A percentile compares a stretch with the other conserved stretches of the same genome.
Conservation (phyloP, 2,888 invertebrate species). For the Acleris sparsana region DNA sequence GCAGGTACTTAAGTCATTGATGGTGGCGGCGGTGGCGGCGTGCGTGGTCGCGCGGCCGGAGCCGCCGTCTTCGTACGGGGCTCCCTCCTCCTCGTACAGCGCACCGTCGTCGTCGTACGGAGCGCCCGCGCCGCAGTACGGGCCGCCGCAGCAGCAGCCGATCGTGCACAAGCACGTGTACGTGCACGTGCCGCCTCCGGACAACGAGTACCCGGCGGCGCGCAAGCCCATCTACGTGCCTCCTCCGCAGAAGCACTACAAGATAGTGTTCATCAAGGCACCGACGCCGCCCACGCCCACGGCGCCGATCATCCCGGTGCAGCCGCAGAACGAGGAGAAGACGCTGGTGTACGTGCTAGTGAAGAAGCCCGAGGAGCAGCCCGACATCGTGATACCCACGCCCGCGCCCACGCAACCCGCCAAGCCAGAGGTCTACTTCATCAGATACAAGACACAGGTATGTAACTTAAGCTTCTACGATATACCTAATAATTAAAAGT, state of each 20-base stretch:
- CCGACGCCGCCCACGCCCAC: constrained; percentile 86
- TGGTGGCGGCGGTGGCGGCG: constrained; percentile 70
- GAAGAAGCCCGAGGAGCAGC: constrained; percentile 94
- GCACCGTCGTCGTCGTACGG: constrained; percentile 73
- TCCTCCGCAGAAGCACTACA: constrained; percentile 91
- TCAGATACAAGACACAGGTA: constrained; percentile 94
- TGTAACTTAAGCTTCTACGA: constrained; percentile 38
- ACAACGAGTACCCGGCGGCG: constrained; percentile 89
- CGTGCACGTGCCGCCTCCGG: constrained; percentile 95
- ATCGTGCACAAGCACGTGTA: constrained; percentile 95
- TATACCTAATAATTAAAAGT: constrained; percentile 23
- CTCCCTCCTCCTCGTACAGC: constrained; percentile 78
- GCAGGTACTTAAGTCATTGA: constrained; percentile 76
- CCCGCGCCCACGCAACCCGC: constrained; percentile 93
- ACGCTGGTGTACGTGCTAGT: constrained; percentile 94
- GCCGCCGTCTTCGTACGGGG: constrained; percentile 83
- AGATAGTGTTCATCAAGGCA: constrained; percentile 92
- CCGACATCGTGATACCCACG: constrained; percentile 90
- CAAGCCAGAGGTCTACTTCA: constrained; percentile 95
- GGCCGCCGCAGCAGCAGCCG: constrained; percentile 88
- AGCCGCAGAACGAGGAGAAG: constrained; percentile 94
- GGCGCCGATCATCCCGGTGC: constrained; percentile 85
- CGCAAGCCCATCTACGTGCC: constrained; percentile 80
- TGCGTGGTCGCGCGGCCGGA: constrained; percentile 81
- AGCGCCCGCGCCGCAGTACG: constrained; percentile 86